A percentile compares a stretch with the other conserved stretches of the same genome.
Evolutionary conservation across 2,113 vertebrate genomes (phyloP).

Genomic region (Neodon shergylaensis): DNA sequence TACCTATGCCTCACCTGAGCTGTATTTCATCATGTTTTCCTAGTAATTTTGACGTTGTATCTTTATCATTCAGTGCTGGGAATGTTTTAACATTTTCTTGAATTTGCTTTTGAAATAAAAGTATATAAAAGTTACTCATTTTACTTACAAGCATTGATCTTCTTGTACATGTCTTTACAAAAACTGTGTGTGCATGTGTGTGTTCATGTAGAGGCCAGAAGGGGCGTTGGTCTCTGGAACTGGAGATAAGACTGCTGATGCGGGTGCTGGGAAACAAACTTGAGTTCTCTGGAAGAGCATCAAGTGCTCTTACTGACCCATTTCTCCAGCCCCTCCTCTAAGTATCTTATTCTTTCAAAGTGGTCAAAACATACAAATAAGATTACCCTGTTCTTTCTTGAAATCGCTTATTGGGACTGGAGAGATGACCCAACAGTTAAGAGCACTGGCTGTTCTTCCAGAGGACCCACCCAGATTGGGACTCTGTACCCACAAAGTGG

Average conservation of each 20-base stretch:
- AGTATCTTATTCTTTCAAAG: not conserved
- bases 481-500: not conserved
- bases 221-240: not conserved
- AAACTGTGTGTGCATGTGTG: not conserved
- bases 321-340: not conserved
- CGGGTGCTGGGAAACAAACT: not conserved
- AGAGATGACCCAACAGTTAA: not conserved
- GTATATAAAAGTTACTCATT: not conserved
- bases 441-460: not conserved
- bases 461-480: not conserved
- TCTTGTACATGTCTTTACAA: not conserved
- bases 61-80: not conserved
- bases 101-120: not conserved
- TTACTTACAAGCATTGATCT: not conserved
- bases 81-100: not conserved
- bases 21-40: not conserved
- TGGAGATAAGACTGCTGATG: not conserved
- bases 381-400: not conserved
- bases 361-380: not conserved
- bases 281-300: not conserved
- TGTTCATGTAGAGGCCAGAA: not conserved
- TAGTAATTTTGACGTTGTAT: not conserved
- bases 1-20: not conserved
- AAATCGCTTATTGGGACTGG: not conserved
- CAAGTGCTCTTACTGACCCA: not conserved